Base-by-base conservation (phyloP, 2,888 invertebrate genomes). In the Chrysina gloriosa region DNA sequence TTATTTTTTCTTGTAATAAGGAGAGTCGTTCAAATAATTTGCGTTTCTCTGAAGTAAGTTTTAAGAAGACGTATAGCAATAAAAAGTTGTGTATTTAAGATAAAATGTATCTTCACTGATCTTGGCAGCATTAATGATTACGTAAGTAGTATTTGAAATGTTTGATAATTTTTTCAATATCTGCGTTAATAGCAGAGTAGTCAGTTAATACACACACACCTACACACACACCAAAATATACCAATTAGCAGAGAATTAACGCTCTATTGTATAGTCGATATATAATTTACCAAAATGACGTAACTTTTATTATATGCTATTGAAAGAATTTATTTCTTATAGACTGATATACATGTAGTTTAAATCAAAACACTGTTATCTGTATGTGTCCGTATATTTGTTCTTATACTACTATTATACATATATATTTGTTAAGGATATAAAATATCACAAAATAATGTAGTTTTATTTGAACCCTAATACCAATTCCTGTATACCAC, bases 321-420 rank as follows among this genome's bases (percentile, higher is more conserved):
- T 61, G 58, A 27, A 58, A 65, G 65, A 61, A 66, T 69, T 69
- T 66, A 63, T 67, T 69, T 54, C 61, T 68, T 56, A 70, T 70
- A 69, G 70, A 69, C 69, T 67, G 70, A 70, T 69, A 69, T 69
- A 70, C 58, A 61, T 61, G 70, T 72, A 72, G 71, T 70, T 65
- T 69, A 70, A 69, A 72, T 69, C 69, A 70, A 71, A 72, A 70
- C 69, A 70, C 65, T 72, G 71, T 72, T 72, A 70, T 69, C 67
- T 70, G 70, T 72, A 72, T 72, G 71, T 72, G 71, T 72, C 69
- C 69, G 70, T 69, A 68, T 67, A 69, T 72, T 72, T 70, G 70
- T 70, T 72, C 70, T 72, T 69, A 70, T 68, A 66, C 70, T 56
- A 70, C 48, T 69, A 69, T 70, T 67, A 70, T 70, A 70, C 66